A percentile compares a stretch with the other conserved stretches of the same genome.
phyloP scores from a whole-genome alignment of 2,888 invertebrate genomes.

The Pomacea canaliculata region DNA sequence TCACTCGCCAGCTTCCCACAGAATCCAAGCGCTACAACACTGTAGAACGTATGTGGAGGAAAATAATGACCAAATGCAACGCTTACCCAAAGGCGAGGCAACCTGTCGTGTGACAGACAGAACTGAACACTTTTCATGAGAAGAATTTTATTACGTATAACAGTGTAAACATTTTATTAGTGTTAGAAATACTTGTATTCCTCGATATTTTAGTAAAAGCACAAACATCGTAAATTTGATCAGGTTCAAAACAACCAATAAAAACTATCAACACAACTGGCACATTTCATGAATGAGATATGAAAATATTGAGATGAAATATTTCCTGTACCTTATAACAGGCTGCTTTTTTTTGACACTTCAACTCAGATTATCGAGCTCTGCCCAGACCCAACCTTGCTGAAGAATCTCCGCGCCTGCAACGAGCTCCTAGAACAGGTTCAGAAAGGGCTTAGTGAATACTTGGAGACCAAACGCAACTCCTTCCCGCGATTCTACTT shows the following conservation, averaged over 20 bases:
- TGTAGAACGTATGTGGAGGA: slow-evolving; percentile 71
- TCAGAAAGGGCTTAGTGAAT: slow-evolving; percentile 71
- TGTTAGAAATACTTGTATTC: no score
- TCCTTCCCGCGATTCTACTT: slow-evolving; percentile 74
- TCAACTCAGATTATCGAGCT: slow-evolving; percentile 66
- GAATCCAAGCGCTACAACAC: slow-evolving; percentile 71
- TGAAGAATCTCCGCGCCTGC: slow-evolving; percentile 80
- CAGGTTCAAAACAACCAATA: no score
- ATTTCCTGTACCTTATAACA: no score
- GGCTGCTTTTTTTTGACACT: no score
- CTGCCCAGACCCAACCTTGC: slow-evolving; percentile 71
- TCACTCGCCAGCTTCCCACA: slow-evolving; percentile 69
- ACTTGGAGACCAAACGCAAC: slow-evolving; percentile 70
- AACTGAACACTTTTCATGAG: not conserved
- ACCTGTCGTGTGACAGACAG: slow-evolving; percentile 6
- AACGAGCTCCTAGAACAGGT: slow-evolving; percentile 73
- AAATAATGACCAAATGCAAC: slow-evolving; percentile 76
- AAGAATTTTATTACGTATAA: no score
- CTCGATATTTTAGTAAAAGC: no score
- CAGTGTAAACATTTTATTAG: no score
- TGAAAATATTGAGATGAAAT: no score
- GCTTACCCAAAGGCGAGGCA: slow-evolving; percentile 78
- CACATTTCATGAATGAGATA: no score
- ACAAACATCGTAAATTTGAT: no score
- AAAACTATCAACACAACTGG: no score